Conservation (phyloP, 1,140 invertebrate genomes). For the Cherax destructor region DNA sequence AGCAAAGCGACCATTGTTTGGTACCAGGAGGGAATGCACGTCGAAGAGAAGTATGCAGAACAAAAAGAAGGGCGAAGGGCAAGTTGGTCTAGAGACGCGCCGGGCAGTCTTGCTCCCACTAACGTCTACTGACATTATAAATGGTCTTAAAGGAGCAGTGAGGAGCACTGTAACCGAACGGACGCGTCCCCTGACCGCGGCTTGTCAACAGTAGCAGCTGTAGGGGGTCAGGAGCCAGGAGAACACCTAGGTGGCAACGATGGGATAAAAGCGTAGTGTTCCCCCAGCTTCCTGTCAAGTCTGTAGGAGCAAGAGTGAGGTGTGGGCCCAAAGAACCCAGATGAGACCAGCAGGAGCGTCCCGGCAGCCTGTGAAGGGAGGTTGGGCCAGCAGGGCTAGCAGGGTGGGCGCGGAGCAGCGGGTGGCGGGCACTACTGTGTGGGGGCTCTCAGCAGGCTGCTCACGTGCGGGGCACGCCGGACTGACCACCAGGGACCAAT, state of each 20-base stretch:
- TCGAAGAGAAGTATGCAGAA: constrained; percentile 18
- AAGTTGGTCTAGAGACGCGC: constrained; percentile 10
- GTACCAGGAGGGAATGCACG: constrained; percentile 26
- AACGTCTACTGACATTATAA: neutral
- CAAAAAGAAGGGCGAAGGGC: constrained; percentile 5
- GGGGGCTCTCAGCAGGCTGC: constrained; percentile 37
- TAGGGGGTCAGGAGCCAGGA: constrained; percentile 16
- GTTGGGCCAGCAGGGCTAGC: constrained; percentile 30
- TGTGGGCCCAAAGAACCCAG: constrained; percentile 21
- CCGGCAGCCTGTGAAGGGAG: constrained; percentile 44
- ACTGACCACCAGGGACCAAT: neutral
- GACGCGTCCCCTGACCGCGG: constrained; percentile 27
- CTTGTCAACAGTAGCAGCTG: constrained; percentile 15
- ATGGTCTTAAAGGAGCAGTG: neutral
- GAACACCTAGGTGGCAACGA: constrained; percentile 21
- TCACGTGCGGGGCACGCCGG: constrained; percentile 32
- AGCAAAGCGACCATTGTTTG: neutral
- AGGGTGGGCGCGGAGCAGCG: constrained; percentile 29
- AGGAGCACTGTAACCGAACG: neutral
- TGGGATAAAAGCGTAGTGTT: neutral
- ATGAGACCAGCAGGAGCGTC: constrained; percentile 49
- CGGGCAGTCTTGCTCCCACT: neutral
- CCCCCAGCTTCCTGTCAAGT: constrained; percentile 13
- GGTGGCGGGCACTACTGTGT: constrained; percentile 26
- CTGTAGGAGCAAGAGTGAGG: constrained; percentile 39